A percentile compares a stretch with the other conserved stretches of the same genome.
These are phyloP conservation scores for Suillia variegata DNA, from an alignment of 2,888 invertebrate species.

Conservation along the genomic window DNA sequence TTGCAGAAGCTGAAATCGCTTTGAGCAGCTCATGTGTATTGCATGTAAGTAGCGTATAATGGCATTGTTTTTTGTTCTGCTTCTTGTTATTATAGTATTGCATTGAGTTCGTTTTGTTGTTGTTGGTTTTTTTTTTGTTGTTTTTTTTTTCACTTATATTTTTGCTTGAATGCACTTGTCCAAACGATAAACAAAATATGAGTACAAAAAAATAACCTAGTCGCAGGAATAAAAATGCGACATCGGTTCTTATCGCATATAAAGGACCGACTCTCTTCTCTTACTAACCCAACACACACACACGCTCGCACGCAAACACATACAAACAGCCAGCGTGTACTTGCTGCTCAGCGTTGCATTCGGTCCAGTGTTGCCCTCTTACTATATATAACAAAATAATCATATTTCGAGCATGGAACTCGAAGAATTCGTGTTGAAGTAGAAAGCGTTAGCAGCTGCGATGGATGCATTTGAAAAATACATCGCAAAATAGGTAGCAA, in stretches of 20 bases:
- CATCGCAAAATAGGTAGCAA: not conserved
- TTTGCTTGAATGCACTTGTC: not conserved
- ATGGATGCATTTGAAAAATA: no score
- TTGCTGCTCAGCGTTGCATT: not conserved
- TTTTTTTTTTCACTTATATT: not conserved
- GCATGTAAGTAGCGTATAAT: slow-evolving; percentile 1
- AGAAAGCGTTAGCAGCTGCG: not conserved
- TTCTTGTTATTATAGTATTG: no score
- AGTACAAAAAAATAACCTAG: not conserved
- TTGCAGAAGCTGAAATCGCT: not conserved
- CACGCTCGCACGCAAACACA: not conserved
- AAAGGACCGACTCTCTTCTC: not conserved
- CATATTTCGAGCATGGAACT: not conserved
- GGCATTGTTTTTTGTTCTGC: no score
- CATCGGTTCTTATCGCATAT: not conserved
- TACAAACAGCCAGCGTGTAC: not conserved
- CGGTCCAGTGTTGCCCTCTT: not conserved
- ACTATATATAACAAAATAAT: not conserved
- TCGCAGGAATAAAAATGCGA: not conserved
- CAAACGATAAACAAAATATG: no score
- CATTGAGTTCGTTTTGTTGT: no score
- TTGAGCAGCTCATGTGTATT: not conserved
- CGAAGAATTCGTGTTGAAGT: not conserved
- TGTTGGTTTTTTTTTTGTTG: no score
- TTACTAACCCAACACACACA: no score